Evolutionary conservation across 1,140 invertebrate species (phyloP), one percentile per base, ranked within the genome.

Genomic region (Teleogryllus occipitalis): DNA sequence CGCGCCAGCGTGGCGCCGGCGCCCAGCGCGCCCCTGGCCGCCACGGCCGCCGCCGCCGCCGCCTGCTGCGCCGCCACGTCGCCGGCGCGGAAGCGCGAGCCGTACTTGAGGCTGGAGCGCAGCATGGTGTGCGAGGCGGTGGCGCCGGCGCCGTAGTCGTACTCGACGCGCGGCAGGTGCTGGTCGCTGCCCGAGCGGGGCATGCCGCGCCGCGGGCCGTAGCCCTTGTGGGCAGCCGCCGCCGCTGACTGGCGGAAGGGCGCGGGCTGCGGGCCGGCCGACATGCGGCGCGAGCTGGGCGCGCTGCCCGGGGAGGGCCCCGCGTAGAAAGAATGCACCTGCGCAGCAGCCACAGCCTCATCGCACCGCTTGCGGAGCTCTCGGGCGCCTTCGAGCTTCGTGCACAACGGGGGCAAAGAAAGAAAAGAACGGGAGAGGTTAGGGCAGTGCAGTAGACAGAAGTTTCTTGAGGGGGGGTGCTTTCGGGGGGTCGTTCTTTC

Each of bases 101-200:
- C 18, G 92, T 65, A 91, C 84, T 93, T 95, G 75, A 93, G 87
- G 84, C 92, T 95, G 78, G 92, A 94, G 80, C 93, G 89, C 49
- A 94, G 87, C 79, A 94, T 85, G 47, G 92, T 94, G 83, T 94
- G 93, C 74, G 82, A 93, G 86, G 74, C 92, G 91, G 83, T 88
- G 84, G 84, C 91, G 87, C 85, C 90, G 76, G 47, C 48, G 77
- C 21, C 90, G 82, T 90, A 90, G 82, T 91, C 90, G 81, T 95
- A 95, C 86, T 95, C 94, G 6, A 94, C 93, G 72, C 93, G 88
- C 10, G 94, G 93, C 80, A 95, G 87, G 85, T 95, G 93, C 83
- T 96, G 94, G 86, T 95, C 94, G 7, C 93, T 95, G 39, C 95
- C 95, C 75, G 93, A 95, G 79, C 94, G 88, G 3, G 94, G 76